Percentiles rank a stretch among this genome's conserved stretches.
These are phyloP conservation scores for Typhlomys cinereus DNA, from an alignment of 2,113 vertebrate genomes.

Conservation along the genomic window DNA sequence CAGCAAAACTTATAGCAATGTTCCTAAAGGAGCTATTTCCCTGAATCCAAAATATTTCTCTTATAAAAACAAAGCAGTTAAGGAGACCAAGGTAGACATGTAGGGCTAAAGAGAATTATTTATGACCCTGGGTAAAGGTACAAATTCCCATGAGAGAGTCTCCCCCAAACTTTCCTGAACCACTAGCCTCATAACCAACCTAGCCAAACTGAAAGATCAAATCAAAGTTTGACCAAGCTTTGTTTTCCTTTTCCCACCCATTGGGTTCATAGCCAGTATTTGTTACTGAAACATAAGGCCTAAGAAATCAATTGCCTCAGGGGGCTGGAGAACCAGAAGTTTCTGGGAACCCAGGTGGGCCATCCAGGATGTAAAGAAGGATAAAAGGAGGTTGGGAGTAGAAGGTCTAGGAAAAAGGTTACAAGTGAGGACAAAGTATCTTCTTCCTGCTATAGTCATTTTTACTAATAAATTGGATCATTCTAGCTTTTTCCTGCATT, in stretches of 20 bases:
- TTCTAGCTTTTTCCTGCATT: constrained; percentile 75
- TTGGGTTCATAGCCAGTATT: background rate
- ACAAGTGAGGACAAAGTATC: constrained; percentile 70
- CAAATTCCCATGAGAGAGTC: background rate
- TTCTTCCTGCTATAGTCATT: constrained; percentile 1
- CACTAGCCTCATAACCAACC: background rate
- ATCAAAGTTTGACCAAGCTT: background rate
- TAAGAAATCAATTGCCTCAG: background rate
- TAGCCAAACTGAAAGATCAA: background rate
- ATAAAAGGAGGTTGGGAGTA: constrained; percentile 30
- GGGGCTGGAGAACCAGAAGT: background rate
- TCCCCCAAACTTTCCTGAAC: background rate
- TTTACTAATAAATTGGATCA: constrained; percentile 81
- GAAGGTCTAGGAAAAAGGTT: constrained; percentile 32
- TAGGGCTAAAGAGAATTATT: background rate
- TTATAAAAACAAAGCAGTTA: background rate
- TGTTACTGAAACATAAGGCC: background rate
- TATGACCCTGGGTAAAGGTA: background rate
- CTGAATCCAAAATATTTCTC: constrained; percentile 20
- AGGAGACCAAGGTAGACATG: background rate
- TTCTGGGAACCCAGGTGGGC: constrained; percentile 52
- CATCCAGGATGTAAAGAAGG: constrained; percentile 38
- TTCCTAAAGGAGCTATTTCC: background rate
- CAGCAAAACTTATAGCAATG: background rate
- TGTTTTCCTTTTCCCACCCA: background rate